A percentile compares a stretch with the other conserved stretches of the same genome.
These are phyloP conservation scores for Perca schrenkii DNA, from an alignment of 2,113 vertebrate genomes.

Conservation along the genomic window DNA sequence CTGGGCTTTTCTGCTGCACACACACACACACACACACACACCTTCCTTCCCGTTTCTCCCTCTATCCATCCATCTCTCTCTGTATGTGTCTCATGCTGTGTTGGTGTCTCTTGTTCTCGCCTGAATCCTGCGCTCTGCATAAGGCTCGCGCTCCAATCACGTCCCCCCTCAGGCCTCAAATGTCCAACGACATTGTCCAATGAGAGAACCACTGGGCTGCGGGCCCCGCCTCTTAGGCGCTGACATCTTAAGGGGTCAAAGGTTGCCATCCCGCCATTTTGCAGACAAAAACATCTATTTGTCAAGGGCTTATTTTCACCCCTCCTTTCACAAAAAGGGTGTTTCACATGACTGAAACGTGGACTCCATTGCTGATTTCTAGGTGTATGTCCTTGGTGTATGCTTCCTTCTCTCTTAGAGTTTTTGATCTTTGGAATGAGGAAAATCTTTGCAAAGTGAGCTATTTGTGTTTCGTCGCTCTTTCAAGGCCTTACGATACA, in stretches of 20 bases:
- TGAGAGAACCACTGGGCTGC: constrained; percentile 40
- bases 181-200: constrained; percentile 68
- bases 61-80: constrained; percentile 41
- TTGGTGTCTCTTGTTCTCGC: constrained; percentile 57
- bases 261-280: constrained; percentile 29
- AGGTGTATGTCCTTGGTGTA: constrained; percentile 11
- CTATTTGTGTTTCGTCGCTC: background rate
- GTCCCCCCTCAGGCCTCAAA: constrained; percentile 32
- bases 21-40: constrained; percentile 22
- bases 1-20: constrained; percentile 82
- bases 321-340: background rate
- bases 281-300: constrained; percentile 28
- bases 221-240: constrained; percentile 21
- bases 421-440: constrained; percentile 1
- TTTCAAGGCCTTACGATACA: background rate
- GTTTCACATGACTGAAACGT: background rate
- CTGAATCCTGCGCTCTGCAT: constrained; percentile 49
- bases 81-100: constrained; percentile 55
- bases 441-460: constrained; percentile 6
- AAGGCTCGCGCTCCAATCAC: constrained; percentile 50
- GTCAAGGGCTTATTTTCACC: background rate
- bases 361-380: background rate
- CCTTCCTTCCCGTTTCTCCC: constrained; percentile 38
- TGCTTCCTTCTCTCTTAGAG: background rate
- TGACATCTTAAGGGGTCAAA: constrained; percentile 51